Conservation (phyloP, 1,140 invertebrate genomes). For the Elymnias hypermnestra region DNA sequence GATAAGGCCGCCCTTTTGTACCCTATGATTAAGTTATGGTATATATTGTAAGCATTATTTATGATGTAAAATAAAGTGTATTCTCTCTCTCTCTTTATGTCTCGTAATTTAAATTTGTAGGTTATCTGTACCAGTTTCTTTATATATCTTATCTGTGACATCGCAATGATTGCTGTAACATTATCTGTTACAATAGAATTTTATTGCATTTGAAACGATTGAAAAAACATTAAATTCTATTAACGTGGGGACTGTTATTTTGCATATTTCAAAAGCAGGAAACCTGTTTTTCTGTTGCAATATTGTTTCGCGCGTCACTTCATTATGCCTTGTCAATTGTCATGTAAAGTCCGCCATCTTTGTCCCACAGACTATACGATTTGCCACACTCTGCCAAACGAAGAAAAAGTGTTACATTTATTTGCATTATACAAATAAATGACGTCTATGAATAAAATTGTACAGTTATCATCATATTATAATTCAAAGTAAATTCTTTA, state of each 20-base stretch:
- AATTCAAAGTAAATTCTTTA: too few relatives aligned
- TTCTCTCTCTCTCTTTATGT: too few relatives aligned
- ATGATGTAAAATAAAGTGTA: too few relatives aligned
- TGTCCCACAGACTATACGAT: slow-evolving; percentile 45
- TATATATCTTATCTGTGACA: too few relatives aligned
- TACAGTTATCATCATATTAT: too few relatives aligned
- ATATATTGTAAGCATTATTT: too few relatives aligned
- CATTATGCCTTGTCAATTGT: slow-evolving; percentile 54
- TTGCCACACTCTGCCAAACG: slow-evolving; percentile 6
- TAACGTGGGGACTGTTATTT: neutral
- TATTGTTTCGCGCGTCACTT: slow-evolving; percentile 52
- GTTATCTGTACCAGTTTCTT: too few relatives aligned
- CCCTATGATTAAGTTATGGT: too few relatives aligned
- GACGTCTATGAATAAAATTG: neutral
- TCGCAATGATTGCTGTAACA: too few relatives aligned
- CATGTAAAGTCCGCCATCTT: slow-evolving; percentile 62
- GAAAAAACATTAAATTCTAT: slow-evolving; percentile 17
- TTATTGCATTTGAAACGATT: neutral
- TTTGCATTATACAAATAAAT: slow-evolving; percentile 1
- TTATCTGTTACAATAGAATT: neutral
- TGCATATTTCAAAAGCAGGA: slow-evolving; percentile 29
- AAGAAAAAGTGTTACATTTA: slow-evolving; percentile 5
- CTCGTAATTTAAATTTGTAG: too few relatives aligned
- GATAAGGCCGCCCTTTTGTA: too few relatives aligned
- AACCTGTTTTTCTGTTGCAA: slow-evolving; percentile 63